phyloP scores from a whole-genome alignment of 2,113 vertebrate genomes.

The Ploceus nigricollis region DNA sequence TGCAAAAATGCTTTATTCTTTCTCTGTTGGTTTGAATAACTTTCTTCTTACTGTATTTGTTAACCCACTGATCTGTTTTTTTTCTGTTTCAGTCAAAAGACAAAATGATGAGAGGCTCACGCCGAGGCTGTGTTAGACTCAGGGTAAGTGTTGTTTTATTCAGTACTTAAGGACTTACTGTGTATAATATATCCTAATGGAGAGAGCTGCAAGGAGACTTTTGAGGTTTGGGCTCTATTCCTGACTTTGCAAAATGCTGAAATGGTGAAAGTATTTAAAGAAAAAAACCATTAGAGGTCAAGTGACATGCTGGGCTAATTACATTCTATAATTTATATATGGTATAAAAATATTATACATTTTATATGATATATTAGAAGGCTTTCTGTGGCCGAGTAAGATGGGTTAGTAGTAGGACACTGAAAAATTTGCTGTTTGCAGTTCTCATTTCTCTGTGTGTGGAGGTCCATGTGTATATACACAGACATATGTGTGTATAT shows the following conservation, averaged over 20 bases:
- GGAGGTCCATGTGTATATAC: neutral
- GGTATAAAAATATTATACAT: neutral
- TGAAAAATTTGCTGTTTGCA: neutral
- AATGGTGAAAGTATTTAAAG: constrained; percentile 19
- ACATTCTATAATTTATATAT: neutral
- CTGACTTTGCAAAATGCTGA: constrained; percentile 1
- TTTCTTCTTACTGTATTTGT: neutral
- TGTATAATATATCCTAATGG: neutral
- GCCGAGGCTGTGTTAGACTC: constrained; percentile 96
- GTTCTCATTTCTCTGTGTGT: neutral
- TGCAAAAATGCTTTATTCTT: neutral
- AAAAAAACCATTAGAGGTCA: neutral
- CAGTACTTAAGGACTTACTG: neutral
- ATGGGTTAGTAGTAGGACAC: neutral
- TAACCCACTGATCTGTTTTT: neutral
- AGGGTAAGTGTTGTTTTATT: constrained; percentile 69
- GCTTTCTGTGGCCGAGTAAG: neutral
- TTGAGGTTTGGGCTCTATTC: neutral
- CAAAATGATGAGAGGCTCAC: constrained; percentile 99
- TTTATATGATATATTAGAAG: neutral
- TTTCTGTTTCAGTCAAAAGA: constrained; percentile 91
- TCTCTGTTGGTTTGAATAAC: neutral
- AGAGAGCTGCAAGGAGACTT: constrained; percentile 16
- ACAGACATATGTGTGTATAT: neutral
- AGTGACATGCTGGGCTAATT: neutral